A percentile compares a stretch with the other conserved stretches of the same genome.
Evolutionary conservation across 1,140 invertebrate species (phyloP).

Genomic region (Nasonia vitripennis): DNA sequence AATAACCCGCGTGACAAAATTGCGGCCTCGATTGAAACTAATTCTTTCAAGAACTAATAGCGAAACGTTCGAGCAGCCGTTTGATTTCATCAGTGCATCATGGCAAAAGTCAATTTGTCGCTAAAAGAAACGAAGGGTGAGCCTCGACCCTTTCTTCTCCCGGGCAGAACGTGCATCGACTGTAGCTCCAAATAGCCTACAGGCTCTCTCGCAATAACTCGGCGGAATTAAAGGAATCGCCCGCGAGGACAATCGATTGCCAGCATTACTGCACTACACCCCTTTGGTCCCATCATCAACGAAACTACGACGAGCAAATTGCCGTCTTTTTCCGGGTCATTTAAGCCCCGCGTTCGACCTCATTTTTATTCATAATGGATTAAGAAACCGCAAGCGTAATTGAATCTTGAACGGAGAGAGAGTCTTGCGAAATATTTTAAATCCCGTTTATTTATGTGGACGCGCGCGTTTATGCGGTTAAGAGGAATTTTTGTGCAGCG

Average conservation of each 20-base stretch:
- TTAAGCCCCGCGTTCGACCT: neutral
- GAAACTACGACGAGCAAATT: neutral
- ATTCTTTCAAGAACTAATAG: too few species aligned
- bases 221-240: neutral
- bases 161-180: too few species aligned
- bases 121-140: neutral
- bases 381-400: neutral
- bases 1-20: too few species aligned
- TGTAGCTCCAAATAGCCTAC: neutral
- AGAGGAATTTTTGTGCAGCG: neutral
- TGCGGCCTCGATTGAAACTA: too few species aligned
- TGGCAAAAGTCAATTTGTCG: too few species aligned
- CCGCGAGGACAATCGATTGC: neutral
- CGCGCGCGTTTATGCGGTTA: neutral
- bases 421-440: neutral
- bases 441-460: neutral
- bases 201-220: neutral
- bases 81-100: too few species aligned
- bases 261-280: neutral
- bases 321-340: conserved; percentile 10
- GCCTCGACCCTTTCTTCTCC: neutral
- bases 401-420: neutral
- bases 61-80: too few species aligned
- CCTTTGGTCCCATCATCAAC: neutral
- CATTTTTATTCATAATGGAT: conserved; percentile 33